Conservation (phyloP, 2,888 invertebrate species). For the Chironomus riparius region DNA sequence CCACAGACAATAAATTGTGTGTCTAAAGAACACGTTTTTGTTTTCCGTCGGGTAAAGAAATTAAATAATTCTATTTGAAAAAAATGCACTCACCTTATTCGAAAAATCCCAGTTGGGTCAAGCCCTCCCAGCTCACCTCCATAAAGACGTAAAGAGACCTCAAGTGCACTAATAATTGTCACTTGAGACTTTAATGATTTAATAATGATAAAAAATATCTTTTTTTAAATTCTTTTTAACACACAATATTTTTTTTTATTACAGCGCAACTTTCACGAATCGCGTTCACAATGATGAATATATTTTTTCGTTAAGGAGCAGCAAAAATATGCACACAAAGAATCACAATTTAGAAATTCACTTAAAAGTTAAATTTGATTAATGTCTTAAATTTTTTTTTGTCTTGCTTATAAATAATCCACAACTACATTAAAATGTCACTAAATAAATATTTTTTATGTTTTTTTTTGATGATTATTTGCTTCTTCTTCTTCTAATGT, state of each 20-base stretch:
- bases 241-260: not conserved
- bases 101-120: slow-evolving; percentile 22
- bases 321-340: not conserved
- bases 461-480: not conserved
- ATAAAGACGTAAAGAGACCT: slow-evolving; percentile 17
- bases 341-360: slow-evolving; percentile 1
- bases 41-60: not conserved
- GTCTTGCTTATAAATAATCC: not conserved
- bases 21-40: not conserved
- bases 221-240: not conserved
- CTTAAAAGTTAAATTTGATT: not conserved
- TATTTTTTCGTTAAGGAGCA: not conserved
- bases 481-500: not conserved
- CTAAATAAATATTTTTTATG: not conserved
- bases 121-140: slow-evolving; percentile 25
- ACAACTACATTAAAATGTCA: not conserved
- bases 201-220: not conserved
- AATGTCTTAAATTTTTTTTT: not conserved
- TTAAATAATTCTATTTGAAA: too few relatives aligned
- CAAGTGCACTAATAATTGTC: slow-evolving; percentile 17
- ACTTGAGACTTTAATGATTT: slow-evolving; percentile 1
- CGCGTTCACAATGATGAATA: not conserved
- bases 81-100: slow-evolving; percentile 22
- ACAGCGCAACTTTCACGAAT: not conserved
- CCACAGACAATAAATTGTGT: not conserved